These are phyloP conservation scores for Cryptocephalus moraei DNA, from an alignment of 2,888 invertebrate species.

Conservation along the genomic window DNA sequence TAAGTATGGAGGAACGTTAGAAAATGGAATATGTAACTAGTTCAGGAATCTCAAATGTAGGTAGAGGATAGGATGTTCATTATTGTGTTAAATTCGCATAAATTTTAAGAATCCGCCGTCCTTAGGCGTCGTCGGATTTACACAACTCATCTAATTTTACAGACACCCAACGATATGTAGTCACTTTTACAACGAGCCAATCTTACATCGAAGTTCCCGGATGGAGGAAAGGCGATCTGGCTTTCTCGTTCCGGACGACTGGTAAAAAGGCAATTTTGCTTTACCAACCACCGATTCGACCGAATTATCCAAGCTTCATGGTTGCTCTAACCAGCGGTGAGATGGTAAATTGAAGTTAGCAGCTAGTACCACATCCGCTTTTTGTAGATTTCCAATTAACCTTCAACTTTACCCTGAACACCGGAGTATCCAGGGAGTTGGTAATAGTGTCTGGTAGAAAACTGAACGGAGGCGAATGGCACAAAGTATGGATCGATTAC, in stretches of 20 bases:
- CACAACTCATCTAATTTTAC: no score
- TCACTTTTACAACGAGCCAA: constrained; percentile 86
- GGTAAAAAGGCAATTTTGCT: constrained; percentile 81
- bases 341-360: neutral
- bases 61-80: no score
- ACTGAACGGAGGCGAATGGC: constrained; percentile 90
- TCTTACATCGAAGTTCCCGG: constrained; percentile 89
- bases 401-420: constrained; percentile 82
- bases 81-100: no score
- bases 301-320: constrained; percentile 85
- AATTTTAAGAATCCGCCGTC: no score
- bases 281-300: constrained; percentile 83
- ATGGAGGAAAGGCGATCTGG: constrained; percentile 87
- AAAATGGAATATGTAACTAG: no score
- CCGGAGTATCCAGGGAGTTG: constrained; percentile 69
- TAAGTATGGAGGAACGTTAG: no score
- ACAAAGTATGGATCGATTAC: constrained; percentile 92
- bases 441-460: constrained; percentile 73
- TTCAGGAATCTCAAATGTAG: no score
- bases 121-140: no score
- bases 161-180: constrained; percentile 88
- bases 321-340: constrained; percentile 76
- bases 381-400: constrained; percentile 67
- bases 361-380: no score
- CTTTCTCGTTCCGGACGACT: constrained; percentile 87